Percentiles rank a stretch among this genome's conserved stretches.
Evolutionary conservation across 2,888 invertebrate species (phyloP).

Genomic region (Gymnocheta viridis): DNA sequence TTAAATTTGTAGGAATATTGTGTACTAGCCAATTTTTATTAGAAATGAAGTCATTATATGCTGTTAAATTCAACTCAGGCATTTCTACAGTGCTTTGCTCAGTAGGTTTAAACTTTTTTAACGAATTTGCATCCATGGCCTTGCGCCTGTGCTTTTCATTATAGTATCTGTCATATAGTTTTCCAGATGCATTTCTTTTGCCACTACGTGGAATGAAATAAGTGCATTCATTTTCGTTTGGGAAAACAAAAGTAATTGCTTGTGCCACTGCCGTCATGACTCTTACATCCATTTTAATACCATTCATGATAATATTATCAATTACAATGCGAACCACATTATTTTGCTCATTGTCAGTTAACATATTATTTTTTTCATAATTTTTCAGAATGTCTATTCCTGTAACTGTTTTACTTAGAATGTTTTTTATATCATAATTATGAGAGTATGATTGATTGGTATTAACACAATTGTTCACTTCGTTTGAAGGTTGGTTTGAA

Average conservation of each 20-base stretch:
- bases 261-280: conserved; percentile 22
- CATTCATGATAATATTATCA: conserved; percentile 26
- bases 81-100: conserved; percentile 18
- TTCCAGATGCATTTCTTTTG: conserved; percentile 27
- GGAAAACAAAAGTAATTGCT: conserved; percentile 27
- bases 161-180: conserved; percentile 39
- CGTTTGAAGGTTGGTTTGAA: conserved; percentile 18
- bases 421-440: conserved; percentile 30
- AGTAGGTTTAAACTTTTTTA: conserved; percentile 23
- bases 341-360: conserved; percentile 23
- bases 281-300: conserved; percentile 34
- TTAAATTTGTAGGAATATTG: conserved; percentile 29
- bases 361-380: conserved; percentile 28
- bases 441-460: conserved; percentile 19
- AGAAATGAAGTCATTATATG: conserved; percentile 28
- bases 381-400: conserved; percentile 32
- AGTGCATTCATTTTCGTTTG: conserved; percentile 36
- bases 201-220: conserved; percentile 30
- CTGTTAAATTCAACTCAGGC: conserved; percentile 14
- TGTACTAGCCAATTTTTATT: conserved; percentile 28
- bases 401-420: conserved; percentile 26
- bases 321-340: conserved; percentile 27
- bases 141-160: conserved; percentile 31
- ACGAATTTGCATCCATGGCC: conserved; percentile 10
- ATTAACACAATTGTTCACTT: conserved; percentile 27